Base-by-base conservation (phyloP, 1,140 invertebrate genomes). In the Aphelenchoides avenae region DNA sequence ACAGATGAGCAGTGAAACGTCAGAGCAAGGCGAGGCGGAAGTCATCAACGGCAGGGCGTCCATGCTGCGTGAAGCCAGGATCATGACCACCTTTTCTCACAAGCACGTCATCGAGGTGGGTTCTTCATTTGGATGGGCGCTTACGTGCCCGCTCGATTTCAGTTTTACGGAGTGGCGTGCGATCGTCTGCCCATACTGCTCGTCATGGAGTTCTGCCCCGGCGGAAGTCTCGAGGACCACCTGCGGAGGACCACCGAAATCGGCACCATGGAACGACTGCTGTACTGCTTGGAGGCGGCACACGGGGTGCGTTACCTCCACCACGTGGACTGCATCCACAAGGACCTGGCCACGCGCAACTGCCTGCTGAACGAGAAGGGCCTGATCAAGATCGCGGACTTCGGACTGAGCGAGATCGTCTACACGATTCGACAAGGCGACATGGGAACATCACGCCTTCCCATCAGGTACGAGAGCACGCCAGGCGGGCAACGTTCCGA, bases 221-320 rank as follows among this genome's bases (percentile, higher is more conserved):
- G 64, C 0, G 62, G 61, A 11, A 27, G 34, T 33, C 42, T 66
- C 6, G 29, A 61, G 3, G 22, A 11, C 5, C 64, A 66, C 57
- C 33, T 60, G 22, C 29, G n/a, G 18, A 52, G 22, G 3, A 24
- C 26, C 9, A 34, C 15, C n/a, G 15, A 3, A n/a, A 52, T 61
- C 11, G 20, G 26, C 0, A 11, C 49, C n/a, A 20, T 22, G 3
- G 57, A 60, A 26, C 13, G 60, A 15, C 33, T 62, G n/a, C 26
- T 31, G 22, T 62, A 36, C 58, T 2, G 30, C 6, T 15, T 26
- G 36, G 57, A 62, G 39, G 33, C 34, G 1, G 30, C n/a, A n/a
- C n/a, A n/a, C n/a, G 92, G 92, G 11, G 95, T 96, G 91, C 85
- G 89, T 6, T 96, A 96, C 77, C 80, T 97, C 37, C 89, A 91